A percentile compares a stretch with the other conserved stretches of the same genome.
Evolutionary conservation across 2,888 invertebrate species (phyloP).

Genomic region (Latheticus oryzae): DNA sequence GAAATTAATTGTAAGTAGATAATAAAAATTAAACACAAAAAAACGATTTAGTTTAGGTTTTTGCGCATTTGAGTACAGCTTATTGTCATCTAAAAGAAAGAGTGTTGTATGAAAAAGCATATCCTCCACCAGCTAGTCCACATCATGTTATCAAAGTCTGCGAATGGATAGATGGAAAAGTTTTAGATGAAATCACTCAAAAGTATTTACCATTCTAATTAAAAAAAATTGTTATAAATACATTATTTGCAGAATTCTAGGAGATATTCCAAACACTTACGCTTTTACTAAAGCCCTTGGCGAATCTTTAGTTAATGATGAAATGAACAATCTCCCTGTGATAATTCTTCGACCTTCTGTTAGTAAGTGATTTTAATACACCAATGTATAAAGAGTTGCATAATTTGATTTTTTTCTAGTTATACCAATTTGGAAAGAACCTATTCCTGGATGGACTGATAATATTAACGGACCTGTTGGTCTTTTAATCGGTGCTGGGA

Average conservation of each 20-base stretch:
- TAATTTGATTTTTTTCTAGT: conserved; percentile 66
- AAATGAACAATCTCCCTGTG: conserved; percentile 80
- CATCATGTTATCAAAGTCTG: conserved; percentile 80
- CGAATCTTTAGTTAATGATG: conserved; percentile 84
- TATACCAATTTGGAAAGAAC: conserved; percentile 88
- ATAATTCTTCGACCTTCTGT: conserved; percentile 89
- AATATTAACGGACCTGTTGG: conserved; percentile 95
- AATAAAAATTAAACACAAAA: too few species aligned
- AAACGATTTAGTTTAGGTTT: conserved; percentile 66
- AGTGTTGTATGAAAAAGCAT: conserved; percentile 85
- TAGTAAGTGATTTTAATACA: conserved; percentile 66
- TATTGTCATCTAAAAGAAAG: conserved; percentile 90
- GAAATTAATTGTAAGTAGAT: conserved; percentile 77
- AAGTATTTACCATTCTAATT: too few species aligned
- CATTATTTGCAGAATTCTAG: conserved; percentile 70
- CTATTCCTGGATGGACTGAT: conserved; percentile 91
- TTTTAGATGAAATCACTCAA: conserved; percentile 73
- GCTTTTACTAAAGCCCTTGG: conserved; percentile 94
- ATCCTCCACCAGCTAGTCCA: conserved; percentile 84
- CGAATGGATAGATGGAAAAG: conserved; percentile 83
- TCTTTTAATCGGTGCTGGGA: conserved; percentile 83
- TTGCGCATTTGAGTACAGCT: conserved; percentile 88
- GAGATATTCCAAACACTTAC: conserved; percentile 89
- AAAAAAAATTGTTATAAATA: too few species aligned
- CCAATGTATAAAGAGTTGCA: too few species aligned